Evolutionary conservation across 2,113 vertebrate genomes (phyloP), one percentile per base, ranked within the genome.

Genomic region (Oriolus oriolus): DNA sequence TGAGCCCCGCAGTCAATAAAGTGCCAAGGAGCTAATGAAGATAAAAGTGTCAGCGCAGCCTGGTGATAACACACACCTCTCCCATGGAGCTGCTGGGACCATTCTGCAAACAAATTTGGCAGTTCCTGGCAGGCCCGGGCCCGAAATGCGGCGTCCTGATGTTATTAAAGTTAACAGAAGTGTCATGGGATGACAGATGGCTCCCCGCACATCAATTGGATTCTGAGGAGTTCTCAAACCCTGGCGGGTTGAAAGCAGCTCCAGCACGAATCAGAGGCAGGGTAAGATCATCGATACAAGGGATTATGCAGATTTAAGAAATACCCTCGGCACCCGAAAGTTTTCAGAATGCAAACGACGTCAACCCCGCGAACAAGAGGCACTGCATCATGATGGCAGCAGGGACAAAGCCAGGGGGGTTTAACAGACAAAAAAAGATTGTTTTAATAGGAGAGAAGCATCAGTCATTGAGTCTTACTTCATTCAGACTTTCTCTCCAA

Each of bases 331-430:
- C 96, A 97, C 97, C 96, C 96, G 80, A 83, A 96, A 97, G 96
- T 97, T 97, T 92, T 98, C 97, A 96, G 97, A 98, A 98, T 98
- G 98, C 97, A 98, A 97, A 96, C 97, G 83, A 96, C 93, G 95
- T 97, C 97, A 97, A 96, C 96, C 87, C 98, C 96, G 89, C 94
- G 97, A 98, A 99, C 98, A 99, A 99, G 98, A 98, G 98, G 99
- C 98, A 99, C 98, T 99, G 99, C 99, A 99, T 99, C 99, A 99
- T 99, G 98, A 98, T 98, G 99, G 99, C 99, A 99, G 99, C 97
- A 98, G 97, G 97, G 98, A 99, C 98, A 99, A 99, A 99, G 99
- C 98, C 97, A 97, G 98, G 98, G 98, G 98, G 98, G 98, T 98
- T 98, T 97, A 98, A 98, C 83, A 57, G 98, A 98, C 98, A 98